phyloP scores from a whole-genome alignment of 2,797 vertebrate genomes.

The Crocidura indochinensis region DNA sequence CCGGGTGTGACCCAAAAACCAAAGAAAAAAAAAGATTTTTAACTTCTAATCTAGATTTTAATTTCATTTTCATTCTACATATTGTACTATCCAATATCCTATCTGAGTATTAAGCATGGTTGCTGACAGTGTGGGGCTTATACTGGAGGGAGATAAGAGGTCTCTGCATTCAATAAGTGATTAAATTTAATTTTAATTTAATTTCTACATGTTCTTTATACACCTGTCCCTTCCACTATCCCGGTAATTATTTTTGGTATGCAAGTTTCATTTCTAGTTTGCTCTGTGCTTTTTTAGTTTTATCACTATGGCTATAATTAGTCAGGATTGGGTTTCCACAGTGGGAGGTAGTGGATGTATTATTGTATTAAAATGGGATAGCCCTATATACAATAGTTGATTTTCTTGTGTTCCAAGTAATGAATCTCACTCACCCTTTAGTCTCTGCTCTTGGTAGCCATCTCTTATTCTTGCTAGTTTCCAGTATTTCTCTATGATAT shows the following conservation, averaged over 20 bases:
- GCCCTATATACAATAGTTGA: background rate
- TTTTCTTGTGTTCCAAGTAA: background rate
- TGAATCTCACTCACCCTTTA: too few relatives aligned
- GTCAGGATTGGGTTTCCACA: background rate
- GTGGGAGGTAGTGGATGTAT: background rate
- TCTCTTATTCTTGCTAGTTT: background rate
- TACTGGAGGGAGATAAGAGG: background rate
- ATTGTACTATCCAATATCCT: background rate
- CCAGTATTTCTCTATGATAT: background rate
- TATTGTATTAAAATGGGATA: conserved; percentile 5
- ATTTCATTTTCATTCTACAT: conserved; percentile 54
- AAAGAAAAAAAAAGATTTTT: too few relatives aligned
- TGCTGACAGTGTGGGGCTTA: conserved; percentile 33
- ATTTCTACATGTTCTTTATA: background rate
- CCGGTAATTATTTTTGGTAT: background rate
- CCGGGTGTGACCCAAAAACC: too few relatives aligned
- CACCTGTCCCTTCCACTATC: background rate
- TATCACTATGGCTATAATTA: background rate
- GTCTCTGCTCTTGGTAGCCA: background rate
- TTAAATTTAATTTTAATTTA: background rate
- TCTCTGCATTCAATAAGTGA: conserved; percentile 52
- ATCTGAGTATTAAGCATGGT: conserved; percentile 7
- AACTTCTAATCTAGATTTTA: conserved; percentile 36
- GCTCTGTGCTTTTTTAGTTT: conserved; percentile 21
- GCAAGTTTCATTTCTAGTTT: conserved; percentile 33